Base-by-base conservation (phyloP, 2,113 vertebrate species). In the Pogonocichla stellata region DNA sequence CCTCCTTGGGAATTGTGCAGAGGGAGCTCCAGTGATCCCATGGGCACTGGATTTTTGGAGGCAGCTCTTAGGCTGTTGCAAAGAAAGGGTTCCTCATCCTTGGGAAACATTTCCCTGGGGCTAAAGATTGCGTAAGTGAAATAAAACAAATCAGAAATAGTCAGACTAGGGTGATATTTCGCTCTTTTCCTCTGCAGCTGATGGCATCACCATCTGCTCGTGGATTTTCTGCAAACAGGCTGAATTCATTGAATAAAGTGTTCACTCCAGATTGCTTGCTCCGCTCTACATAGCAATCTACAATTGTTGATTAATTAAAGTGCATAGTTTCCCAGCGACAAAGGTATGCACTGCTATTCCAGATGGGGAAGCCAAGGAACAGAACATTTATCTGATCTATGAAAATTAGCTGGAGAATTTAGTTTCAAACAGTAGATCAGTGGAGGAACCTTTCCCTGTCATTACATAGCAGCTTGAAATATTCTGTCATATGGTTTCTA, bases 241-340 rank as follows among this genome's bases (percentile, higher is more conserved):
- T 95, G 66, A 82, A 91, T 88, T 95, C 74, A 88, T 75, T 88
- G 90, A 92, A 95, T 95, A 67, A 95, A 92, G 51, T 54, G 1
- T 36, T 94, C 51, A 51, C 56, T 91, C 84, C 93, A 95, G 92
- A 93, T 90, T 95, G 93, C 88, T 95, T 95, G 78, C 91, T 95
- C 56, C 0, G 22, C 92, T 96, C 96, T 90, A 77, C 40, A 88
- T 90, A 95, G 79, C 94, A 94, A 80, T 80, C 61, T 88, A 72
- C 56, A 72, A 56, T 67, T 85, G 56, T 62, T 94, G 81, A 90
- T 94, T 93, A 95, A 88, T 92, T 93, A 82, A 95, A 92, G 53
- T 73, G 65, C 78, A 62, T 17, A 51, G 57, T 42, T 94, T 80
- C 83, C 82, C 58, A 43, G 61, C 9, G 65, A 86, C 43, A 74